A percentile compares a stretch with the other conserved stretches of the same genome.
These are phyloP conservation scores for Gambusia holbrooki DNA, from an alignment of 2,113 vertebrate genomes.

Conservation along the genomic window DNA sequence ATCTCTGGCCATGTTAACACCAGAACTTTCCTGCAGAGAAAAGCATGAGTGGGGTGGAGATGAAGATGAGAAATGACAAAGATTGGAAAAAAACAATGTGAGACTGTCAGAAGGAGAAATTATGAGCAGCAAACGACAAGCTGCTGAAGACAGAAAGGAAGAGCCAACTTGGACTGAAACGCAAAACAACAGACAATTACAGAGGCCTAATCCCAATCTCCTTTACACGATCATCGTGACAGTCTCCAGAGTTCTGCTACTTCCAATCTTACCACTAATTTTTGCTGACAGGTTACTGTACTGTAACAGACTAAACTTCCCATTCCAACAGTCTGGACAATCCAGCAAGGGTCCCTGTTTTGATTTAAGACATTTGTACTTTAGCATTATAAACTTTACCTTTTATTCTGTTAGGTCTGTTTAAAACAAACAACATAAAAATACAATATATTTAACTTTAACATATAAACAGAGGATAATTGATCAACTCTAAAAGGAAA, in stretches of 20 bases:
- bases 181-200: slow-evolving; percentile 23
- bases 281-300: slow-evolving; percentile 56
- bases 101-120: neutral
- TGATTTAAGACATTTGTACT: slow-evolving; percentile 23
- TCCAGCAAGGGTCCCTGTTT: slow-evolving; percentile 8
- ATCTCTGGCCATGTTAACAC: too few relatives aligned
- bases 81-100: neutral
- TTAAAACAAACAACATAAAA: neutral
- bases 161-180: slow-evolving; percentile 14
- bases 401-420: neutral
- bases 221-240: slow-evolving; percentile 56
- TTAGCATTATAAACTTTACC: slow-evolving; percentile 21
- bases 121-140: neutral
- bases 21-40: too few relatives aligned
- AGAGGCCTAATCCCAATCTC: slow-evolving; percentile 54
- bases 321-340: slow-evolving; percentile 53
- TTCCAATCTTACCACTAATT: slow-evolving; percentile 67
- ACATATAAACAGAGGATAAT: neutral
- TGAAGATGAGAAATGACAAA: neutral
- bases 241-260: slow-evolving; percentile 63
- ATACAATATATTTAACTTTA: neutral
- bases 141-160: neutral
- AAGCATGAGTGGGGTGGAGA: too few relatives aligned
- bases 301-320: slow-evolving; percentile 74
- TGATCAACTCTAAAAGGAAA: neutral